phyloP scores from a whole-genome alignment of 2,797 vertebrate species.

The Todus mexicanus region DNA sequence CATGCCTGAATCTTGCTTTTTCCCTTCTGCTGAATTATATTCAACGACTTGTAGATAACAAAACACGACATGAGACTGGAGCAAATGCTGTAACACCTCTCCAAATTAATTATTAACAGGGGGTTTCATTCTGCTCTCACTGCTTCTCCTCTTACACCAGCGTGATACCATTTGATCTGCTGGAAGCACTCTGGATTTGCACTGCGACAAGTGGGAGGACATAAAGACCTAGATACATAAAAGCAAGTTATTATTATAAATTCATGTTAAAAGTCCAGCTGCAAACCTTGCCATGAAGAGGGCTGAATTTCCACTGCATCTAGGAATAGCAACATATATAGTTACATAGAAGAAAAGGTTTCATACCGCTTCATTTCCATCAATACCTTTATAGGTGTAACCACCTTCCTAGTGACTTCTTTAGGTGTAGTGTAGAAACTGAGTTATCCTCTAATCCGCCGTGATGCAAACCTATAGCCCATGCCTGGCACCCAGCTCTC shows the following conservation, averaged over 20 bases:
- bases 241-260: background rate
- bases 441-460: background rate
- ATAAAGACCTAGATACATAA: background rate
- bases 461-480: background rate
- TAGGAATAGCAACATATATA: background rate
- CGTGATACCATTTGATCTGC: background rate
- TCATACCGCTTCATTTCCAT: background rate
- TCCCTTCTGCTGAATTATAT: background rate
- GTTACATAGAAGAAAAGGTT: background rate
- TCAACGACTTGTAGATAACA: background rate
- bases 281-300: background rate
- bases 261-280: background rate
- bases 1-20: background rate
- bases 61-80: slow-evolving; percentile 1
- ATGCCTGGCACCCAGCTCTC: background rate
- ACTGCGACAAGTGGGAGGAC: background rate
- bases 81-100: slow-evolving; percentile 30
- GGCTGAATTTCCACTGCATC: background rate
- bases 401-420: background rate
- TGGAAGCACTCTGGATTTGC: background rate
- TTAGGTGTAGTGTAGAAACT: background rate
- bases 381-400: background rate
- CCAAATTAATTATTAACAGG: background rate
- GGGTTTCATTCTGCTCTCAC: background rate
- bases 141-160: background rate